Evolutionary conservation across 2,888 invertebrate species (phyloP).

Genomic region (Oscheius myriophilus): DNA sequence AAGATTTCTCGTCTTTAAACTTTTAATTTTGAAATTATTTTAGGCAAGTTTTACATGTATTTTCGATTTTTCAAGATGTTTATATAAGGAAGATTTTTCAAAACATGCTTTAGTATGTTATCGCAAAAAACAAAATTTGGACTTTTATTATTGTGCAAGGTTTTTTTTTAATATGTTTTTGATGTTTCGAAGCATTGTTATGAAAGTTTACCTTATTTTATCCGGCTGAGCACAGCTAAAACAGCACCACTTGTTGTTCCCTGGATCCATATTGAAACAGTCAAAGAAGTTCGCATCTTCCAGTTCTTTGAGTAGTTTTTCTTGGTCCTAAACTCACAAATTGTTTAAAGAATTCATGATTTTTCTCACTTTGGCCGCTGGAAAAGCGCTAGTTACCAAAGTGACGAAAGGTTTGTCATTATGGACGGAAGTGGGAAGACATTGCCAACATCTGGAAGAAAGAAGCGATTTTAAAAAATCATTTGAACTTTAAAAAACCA

Average conservation of each 20-base stretch:
- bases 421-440: conserved; percentile 85
- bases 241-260: conserved; percentile 83
- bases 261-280: conserved; percentile 84
- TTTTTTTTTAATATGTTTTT: too few species aligned
- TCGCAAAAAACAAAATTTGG: too few species aligned
- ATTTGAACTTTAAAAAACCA: too few species aligned
- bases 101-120: too few species aligned
- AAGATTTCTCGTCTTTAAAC: too few species aligned
- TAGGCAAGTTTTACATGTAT: too few species aligned
- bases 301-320: conserved; percentile 85
- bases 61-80: too few species aligned
- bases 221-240: conserved; percentile 93
- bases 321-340: conserved; percentile 78
- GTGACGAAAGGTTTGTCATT: conserved; percentile 79
- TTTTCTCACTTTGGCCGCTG: conserved; percentile 80
- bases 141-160: too few species aligned
- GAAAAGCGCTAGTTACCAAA: conserved; percentile 91
- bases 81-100: too few species aligned
- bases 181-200: too few species aligned
- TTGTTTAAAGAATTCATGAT: neutral
- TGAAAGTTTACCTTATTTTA: conserved; percentile 77
- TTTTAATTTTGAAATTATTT: too few species aligned
- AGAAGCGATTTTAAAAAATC: conserved; percentile 68
- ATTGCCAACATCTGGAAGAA: conserved; percentile 88
- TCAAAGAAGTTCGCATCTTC: conserved; percentile 88